Conservation (phyloP, 2,797 vertebrate species). For the Bradypodion ventrale region DNA sequence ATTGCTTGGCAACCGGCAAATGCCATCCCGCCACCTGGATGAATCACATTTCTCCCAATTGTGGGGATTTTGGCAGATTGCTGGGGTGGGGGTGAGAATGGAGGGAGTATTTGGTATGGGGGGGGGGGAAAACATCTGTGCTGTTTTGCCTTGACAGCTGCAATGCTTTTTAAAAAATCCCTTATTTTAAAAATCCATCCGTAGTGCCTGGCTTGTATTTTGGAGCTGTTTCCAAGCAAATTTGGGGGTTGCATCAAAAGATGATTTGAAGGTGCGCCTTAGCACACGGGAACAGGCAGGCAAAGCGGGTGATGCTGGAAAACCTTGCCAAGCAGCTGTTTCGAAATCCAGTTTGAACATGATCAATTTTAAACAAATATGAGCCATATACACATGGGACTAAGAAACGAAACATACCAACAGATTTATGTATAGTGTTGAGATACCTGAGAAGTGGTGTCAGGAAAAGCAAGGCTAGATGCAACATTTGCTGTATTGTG, state of each 20-base stretch:
- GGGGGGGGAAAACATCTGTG: neutral
- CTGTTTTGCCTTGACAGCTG: fast-evolving
- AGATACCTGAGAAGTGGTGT: neutral
- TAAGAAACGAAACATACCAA: neutral
- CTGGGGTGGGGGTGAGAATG: fast-evolving
- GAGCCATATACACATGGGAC: neutral
- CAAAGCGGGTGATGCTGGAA: neutral
- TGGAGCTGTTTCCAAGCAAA: neutral
- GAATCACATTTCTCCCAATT: neutral
- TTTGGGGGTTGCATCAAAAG: neutral
- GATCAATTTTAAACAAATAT: neutral
- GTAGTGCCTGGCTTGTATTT: neutral
- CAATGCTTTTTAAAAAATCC: neutral
- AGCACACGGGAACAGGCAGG: neutral
- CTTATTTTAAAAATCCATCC: neutral
- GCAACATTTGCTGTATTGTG: neutral
- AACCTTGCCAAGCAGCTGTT: neutral
- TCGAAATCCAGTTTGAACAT: neutral
- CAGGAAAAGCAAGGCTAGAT: slow-evolving; percentile 34
- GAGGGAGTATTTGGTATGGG: neutral
- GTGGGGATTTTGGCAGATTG: neutral
- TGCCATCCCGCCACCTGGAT: neutral
- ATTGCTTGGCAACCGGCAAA: neutral
- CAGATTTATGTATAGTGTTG: neutral
- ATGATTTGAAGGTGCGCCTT: neutral